Evolutionary conservation across 2,113 vertebrate species (phyloP).

Genomic region (Gracilinanus agilis): DNA sequence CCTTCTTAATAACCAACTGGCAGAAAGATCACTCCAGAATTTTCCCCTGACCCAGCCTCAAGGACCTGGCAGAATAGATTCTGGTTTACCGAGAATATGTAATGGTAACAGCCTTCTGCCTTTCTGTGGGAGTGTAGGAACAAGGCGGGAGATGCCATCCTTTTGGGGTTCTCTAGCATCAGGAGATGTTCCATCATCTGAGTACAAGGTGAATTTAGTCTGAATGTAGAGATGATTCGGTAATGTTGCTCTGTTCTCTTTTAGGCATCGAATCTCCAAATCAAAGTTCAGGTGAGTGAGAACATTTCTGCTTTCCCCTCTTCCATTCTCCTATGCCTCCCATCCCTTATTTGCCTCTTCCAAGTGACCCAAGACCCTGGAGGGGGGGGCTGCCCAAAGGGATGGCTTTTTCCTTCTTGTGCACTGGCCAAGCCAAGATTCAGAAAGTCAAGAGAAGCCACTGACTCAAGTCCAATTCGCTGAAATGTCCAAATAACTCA

Average conservation of each 20-base stretch:
- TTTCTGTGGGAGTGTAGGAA: not conserved
- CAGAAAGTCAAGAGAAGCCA: not conserved
- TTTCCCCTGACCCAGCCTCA: not conserved
- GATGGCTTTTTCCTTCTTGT: not conserved
- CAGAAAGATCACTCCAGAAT: not conserved
- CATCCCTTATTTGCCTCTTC: not conserved
- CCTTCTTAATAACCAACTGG: not conserved
- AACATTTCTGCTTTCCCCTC: slow-evolving; percentile 58
- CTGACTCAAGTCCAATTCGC: not conserved
- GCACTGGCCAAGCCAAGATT: not conserved
- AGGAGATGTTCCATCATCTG: not conserved
- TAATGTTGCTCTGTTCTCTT: slow-evolving; percentile 90
- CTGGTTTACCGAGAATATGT: not conserved
- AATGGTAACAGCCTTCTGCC: not conserved
- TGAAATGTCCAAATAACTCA: not conserved
- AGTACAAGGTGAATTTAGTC: slow-evolving; percentile 4
- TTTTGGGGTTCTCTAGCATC: not conserved
- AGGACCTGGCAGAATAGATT: not conserved
- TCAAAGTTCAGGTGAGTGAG: slow-evolving; percentile 99
- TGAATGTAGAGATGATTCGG: slow-evolving; percentile 13
- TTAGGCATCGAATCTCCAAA: slow-evolving; percentile 99
- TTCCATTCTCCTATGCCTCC: not conserved
- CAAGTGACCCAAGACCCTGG: not conserved
- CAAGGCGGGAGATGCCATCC: not conserved
- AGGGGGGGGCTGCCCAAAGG: too few relatives aligned